phyloP scores from a whole-genome alignment of 2,113 vertebrate genomes.

The Pelmatolapia mariae region DNA sequence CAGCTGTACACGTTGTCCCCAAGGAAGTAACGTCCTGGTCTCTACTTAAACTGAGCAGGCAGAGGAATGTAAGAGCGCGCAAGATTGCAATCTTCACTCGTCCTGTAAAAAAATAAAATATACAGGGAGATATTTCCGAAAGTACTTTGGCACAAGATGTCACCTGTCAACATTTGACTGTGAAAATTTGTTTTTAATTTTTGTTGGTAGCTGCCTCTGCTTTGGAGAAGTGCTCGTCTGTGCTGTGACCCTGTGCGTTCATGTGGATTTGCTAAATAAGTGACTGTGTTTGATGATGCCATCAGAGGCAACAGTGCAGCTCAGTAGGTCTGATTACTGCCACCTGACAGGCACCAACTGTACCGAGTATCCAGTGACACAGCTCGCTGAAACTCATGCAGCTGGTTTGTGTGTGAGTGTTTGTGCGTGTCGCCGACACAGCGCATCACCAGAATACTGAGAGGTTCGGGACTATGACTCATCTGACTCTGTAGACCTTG shows the following conservation, averaged over 20 bases:
- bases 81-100: neutral
- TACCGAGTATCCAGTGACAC: neutral
- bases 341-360: conserved; percentile 33
- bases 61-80: neutral
- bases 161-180: neutral
- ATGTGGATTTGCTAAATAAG: neutral
- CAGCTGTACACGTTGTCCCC: neutral
- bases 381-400: conserved; percentile 8
- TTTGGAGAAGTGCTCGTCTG: neutral
- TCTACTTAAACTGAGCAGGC: conserved; percentile 4
- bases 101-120: conserved; percentile 32
- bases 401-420: neutral
- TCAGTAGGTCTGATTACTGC: conserved; percentile 23
- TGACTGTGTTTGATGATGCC: neutral
- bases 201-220: neutral
- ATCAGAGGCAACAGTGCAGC: neutral
- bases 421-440: neutral
- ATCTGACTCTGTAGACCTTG: conserved; percentile 28
- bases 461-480: conserved; percentile 34
- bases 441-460: conserved; percentile 20
- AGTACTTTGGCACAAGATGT: neutral
- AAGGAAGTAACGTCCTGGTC: neutral
- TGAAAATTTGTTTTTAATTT: neutral
- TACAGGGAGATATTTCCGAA: neutral
- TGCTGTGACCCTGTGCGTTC: neutral